Percentiles rank a stretch among this genome's conserved stretches.
phyloP scores from a whole-genome alignment of 2,888 invertebrate species.

The Lycophotia porphyrea region DNA sequence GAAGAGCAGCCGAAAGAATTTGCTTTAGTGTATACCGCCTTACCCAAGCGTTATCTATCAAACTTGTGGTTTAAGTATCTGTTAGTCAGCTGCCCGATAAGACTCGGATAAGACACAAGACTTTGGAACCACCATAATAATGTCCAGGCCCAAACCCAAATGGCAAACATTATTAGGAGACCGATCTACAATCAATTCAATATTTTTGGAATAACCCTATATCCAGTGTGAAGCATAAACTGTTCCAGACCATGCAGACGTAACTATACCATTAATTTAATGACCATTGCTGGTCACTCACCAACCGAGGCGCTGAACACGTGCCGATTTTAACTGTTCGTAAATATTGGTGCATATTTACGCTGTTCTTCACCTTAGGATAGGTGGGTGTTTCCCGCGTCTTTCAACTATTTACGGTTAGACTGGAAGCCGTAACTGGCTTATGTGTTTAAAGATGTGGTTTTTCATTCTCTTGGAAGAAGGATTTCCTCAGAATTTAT shows the following conservation, averaged over 20 bases:
- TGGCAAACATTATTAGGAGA: not conserved
- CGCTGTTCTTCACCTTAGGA: slow-evolving; percentile 50
- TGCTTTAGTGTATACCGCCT: too few species aligned
- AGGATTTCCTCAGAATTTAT: not conserved
- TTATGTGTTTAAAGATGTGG: not conserved
- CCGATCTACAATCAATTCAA: not conserved
- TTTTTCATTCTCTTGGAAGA: not conserved
- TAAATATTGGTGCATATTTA: slow-evolving; percentile 61
- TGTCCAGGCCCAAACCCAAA: not conserved
- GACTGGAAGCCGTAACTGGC: slow-evolving; percentile 22
- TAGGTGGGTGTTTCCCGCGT: slow-evolving; percentile 42
- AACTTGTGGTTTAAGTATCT: slow-evolving; percentile 29
- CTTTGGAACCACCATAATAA: slow-evolving; percentile 3
- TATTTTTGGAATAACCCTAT: slow-evolving; percentile 15
- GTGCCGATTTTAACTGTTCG: slow-evolving; percentile 60
- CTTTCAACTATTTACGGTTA: slow-evolving; percentile 36
- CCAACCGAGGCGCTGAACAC: slow-evolving; percentile 48
- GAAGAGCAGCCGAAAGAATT: not conserved
- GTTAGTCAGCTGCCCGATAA: slow-evolving; percentile 35
- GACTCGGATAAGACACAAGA: slow-evolving; percentile 2
- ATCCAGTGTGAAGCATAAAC: slow-evolving; percentile 24
- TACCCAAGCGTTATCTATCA: slow-evolving; percentile 16
- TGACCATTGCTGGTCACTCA: slow-evolving; percentile 54
- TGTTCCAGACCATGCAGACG: slow-evolving; percentile 17
- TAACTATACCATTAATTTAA: slow-evolving; percentile 56